Conservation (phyloP, 2,797 vertebrate genomes). For the Vireo griseus region DNA sequence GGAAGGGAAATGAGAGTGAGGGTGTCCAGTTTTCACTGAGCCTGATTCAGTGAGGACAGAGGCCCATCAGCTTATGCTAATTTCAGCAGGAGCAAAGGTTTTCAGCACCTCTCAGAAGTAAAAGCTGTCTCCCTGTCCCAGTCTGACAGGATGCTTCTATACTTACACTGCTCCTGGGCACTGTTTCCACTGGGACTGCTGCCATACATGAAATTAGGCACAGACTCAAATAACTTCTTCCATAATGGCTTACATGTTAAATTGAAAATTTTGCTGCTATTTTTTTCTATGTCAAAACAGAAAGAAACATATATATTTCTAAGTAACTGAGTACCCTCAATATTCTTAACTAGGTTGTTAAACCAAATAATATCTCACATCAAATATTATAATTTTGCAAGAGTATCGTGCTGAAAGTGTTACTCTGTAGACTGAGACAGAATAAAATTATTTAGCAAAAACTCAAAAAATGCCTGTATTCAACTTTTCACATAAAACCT, state of each 20-base stretch:
- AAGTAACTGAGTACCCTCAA: background rate
- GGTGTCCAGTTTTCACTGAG: background rate
- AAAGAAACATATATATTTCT: background rate
- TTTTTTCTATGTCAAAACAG: conserved; percentile 8
- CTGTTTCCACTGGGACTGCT: background rate
- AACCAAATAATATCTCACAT: conserved; percentile 24
- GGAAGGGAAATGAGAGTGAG: background rate
- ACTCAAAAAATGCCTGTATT: conserved; percentile 34
- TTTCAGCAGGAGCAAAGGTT: background rate
- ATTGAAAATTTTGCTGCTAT: conserved; percentile 10
- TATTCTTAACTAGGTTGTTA: conserved; percentile 1
- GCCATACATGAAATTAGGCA: background rate
- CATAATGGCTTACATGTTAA: background rate
- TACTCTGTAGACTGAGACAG: conserved; percentile 29
- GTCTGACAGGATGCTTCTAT: background rate
- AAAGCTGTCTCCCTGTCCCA: background rate
- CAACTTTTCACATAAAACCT: conserved; percentile 56
- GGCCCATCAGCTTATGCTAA: background rate
- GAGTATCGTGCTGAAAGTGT: conserved; percentile 4
- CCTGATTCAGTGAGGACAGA: background rate
- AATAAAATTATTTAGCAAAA: conserved; percentile 48
- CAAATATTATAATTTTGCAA: background rate
- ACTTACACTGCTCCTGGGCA: background rate
- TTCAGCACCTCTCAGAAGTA: background rate
- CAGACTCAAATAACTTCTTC: background rate